These are phyloP conservation scores for Ctena decussata DNA, from an alignment of 2,888 invertebrate genomes.

Conservation along the genomic window DNA sequence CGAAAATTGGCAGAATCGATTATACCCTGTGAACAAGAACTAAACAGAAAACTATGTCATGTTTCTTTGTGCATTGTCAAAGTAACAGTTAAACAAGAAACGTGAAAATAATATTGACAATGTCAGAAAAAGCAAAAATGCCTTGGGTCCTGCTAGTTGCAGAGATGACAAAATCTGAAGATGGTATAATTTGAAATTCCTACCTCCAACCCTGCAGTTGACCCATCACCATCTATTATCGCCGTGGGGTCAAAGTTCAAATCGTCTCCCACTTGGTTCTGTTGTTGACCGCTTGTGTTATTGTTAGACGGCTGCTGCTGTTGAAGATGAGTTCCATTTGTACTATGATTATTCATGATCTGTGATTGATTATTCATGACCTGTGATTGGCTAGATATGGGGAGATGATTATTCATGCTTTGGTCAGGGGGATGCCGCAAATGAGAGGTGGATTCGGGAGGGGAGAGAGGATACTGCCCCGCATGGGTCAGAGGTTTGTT, in stretches of 20 bases:
- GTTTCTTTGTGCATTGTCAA: no score
- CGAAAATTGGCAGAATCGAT: no score
- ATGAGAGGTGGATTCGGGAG: conserved; percentile 65
- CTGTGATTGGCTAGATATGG: conserved; percentile 77
- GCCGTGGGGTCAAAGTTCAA: conserved; percentile 94
- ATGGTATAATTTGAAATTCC: no score
- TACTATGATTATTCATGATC: conserved; percentile 47
- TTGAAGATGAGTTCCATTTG: conserved; percentile 75
- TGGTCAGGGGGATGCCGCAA: conserved; percentile 71
- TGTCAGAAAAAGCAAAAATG: no score
- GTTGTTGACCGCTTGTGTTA: conserved; percentile 16
- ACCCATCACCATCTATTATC: conserved; percentile 96
- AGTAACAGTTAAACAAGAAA: no score
- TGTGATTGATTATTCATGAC: conserved; percentile 26
- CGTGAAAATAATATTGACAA: no score
- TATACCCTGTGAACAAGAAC: no score
- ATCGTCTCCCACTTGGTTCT: conserved; percentile 69
- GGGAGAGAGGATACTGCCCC: conserved; percentile 40
- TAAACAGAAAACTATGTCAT: no score
- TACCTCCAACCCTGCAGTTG: conserved; percentile 94
- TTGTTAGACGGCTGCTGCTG: conserved; percentile 48
- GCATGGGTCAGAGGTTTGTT: conserved; percentile 63
- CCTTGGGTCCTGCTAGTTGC: no score
- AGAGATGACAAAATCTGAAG: no score
- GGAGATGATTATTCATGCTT: conserved; percentile 69